phyloP scores from a whole-genome alignment of 2,888 invertebrate genomes.

The Drosophila tripunctata region DNA sequence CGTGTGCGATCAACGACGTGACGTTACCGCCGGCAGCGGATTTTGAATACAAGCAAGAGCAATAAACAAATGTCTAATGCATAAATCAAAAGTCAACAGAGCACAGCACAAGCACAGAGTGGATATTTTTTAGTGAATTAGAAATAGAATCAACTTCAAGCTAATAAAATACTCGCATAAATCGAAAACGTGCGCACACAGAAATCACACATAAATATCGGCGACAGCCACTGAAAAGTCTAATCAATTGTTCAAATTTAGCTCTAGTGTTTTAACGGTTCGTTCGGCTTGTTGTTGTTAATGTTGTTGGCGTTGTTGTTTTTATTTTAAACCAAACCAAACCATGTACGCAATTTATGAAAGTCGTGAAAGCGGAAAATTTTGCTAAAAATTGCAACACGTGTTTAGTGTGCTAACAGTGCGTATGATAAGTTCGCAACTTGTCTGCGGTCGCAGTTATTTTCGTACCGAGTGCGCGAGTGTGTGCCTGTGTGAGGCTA shows the following conservation, averaged over 20 bases:
- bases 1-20: slow-evolving; percentile 19
- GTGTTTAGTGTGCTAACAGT: slow-evolving; percentile 69
- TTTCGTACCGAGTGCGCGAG: slow-evolving; percentile 33
- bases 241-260: slow-evolving; percentile 49
- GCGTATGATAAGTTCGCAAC: slow-evolving; percentile 61
- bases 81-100: slow-evolving; percentile 50
- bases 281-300: slow-evolving; percentile 13
- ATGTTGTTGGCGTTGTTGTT: slow-evolving; percentile 23
- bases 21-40: slow-evolving; percentile 42
- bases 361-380: slow-evolving; percentile 55
- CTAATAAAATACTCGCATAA: slow-evolving; percentile 43
- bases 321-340: too few species aligned
- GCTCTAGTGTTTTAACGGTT: slow-evolving; percentile 28
- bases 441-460: slow-evolving; percentile 43
- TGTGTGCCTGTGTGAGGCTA: slow-evolving; percentile 29
- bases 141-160: slow-evolving; percentile 37
- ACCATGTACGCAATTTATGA: slow-evolving; percentile 52
- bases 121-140: slow-evolving; percentile 8
- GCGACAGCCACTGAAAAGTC: slow-evolving; percentile 46
- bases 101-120: slow-evolving; percentile 29
- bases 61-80: slow-evolving; percentile 63
- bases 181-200: slow-evolving; percentile 51
- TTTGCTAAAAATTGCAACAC: slow-evolving; percentile 66
- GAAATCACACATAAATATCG: slow-evolving; percentile 29
- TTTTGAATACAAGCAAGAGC: too few species aligned